A percentile compares a stretch with the other conserved stretches of the same genome.
These are phyloP conservation scores for Strix aluco DNA, from an alignment of 2,113 vertebrate genomes.

Conservation along the genomic window DNA sequence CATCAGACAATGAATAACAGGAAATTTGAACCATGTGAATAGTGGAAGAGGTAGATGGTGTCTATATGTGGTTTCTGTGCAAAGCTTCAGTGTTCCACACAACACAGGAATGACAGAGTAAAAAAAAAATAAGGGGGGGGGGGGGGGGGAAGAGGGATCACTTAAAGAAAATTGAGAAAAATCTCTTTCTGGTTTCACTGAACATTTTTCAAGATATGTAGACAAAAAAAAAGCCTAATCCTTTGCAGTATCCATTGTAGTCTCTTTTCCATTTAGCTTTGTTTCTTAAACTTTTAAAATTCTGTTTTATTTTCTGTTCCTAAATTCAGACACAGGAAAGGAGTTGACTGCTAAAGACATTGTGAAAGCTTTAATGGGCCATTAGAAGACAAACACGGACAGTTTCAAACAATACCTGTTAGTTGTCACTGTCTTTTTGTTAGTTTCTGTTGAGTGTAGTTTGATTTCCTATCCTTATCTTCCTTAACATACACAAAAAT, in stretches of 20 bases:
- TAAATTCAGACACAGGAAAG: not conserved
- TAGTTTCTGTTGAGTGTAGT: not conserved
- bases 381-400: not conserved
- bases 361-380: not conserved
- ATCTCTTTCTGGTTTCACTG: not conserved
- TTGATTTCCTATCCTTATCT: not conserved
- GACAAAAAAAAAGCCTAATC: not conserved
- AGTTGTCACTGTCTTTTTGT: not conserved
- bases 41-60: not conserved
- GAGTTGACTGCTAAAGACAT: not conserved
- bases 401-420: not conserved
- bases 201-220: not conserved
- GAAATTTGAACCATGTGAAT: not conserved
- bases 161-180: not conserved
- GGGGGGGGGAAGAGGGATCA: not conserved
- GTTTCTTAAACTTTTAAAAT: not conserved
- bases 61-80: not conserved
- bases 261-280: not conserved
- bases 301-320: not conserved
- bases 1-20: not conserved
- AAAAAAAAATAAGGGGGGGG: too few relatives aligned
- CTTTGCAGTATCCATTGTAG: not conserved
- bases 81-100: not conserved
- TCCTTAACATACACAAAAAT: not conserved
- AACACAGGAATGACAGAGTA: not conserved